Evolutionary conservation across 2,797 vertebrate species (phyloP).

Genomic region (Sebastes cheni): DNA sequence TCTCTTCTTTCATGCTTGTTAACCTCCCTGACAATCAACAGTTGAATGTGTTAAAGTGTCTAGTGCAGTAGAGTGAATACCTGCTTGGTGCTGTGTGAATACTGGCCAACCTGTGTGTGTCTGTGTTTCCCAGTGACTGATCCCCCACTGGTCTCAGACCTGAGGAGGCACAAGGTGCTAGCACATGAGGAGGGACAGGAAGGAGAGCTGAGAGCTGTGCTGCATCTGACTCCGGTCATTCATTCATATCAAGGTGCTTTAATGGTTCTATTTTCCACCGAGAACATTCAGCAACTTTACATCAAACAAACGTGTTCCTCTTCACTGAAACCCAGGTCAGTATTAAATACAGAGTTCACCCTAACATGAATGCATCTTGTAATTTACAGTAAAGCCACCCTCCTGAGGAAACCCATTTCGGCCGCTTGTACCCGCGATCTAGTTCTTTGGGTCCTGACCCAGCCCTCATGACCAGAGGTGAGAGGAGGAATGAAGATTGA

Average conservation of each 20-base stretch:
- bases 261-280: not conserved
- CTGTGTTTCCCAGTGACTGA: conserved; percentile 65
- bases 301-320: not conserved
- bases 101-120: conserved; percentile 65
- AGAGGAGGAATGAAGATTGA: too few species aligned
- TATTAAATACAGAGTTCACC: not conserved
- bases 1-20: not conserved
- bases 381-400: not conserved
- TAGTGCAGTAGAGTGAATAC: conserved; percentile 29
- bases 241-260: not conserved
- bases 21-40: not conserved
- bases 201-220: not conserved
- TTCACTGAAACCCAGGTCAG: not conserved
- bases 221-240: not conserved
- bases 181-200: conserved; percentile 19
- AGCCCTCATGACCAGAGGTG: too few species aligned
- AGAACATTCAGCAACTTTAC: not conserved
- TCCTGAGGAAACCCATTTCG: too few species aligned
- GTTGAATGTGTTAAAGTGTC: not conserved
- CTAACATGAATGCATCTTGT: not conserved
- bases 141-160: conserved; percentile 65
- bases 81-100: conserved; percentile 48
- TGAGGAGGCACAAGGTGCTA: conserved; percentile 66
- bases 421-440: too few species aligned
- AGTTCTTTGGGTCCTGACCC: too few species aligned